Conservation (phyloP, 2,888 invertebrate genomes). For the Arctia plantaginis region DNA sequence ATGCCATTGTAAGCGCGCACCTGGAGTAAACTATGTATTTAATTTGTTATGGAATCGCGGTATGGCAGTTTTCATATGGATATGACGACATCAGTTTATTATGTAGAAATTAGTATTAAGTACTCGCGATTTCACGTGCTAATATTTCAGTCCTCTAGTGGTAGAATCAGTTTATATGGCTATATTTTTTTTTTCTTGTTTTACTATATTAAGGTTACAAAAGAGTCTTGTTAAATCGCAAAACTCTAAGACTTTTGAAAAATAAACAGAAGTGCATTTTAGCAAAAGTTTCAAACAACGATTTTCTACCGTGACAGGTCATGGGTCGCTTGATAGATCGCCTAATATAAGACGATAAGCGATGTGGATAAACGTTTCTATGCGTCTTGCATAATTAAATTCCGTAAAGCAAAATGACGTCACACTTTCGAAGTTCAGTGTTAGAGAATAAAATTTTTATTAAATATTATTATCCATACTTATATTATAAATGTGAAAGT, state of each 20-base stretch:
- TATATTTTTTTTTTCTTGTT: too few species aligned
- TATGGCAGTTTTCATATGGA: neutral
- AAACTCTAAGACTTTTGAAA: too few species aligned
- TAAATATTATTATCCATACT: too few species aligned
- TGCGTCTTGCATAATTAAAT: neutral
- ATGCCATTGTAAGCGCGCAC: conserved; percentile 42
- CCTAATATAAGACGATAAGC: neutral
- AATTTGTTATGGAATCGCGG: conserved; percentile 6
- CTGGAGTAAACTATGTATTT: conserved; percentile 29
- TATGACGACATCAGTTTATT: neutral
- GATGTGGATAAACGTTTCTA: neutral
- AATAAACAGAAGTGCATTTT: too few species aligned
- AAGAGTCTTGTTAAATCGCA: too few species aligned
- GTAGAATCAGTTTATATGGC: too few species aligned
- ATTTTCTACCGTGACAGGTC: neutral
- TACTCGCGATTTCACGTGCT: neutral
- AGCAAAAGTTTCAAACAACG: too few species aligned
- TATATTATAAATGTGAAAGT: too few species aligned
- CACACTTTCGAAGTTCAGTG: neutral
- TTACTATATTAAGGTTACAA: neutral
- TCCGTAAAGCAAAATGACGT: neutral
- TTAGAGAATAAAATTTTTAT: too few species aligned
- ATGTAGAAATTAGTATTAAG: neutral
- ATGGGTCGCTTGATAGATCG: neutral
- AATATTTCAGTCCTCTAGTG: neutral